These are phyloP conservation scores for Otus scops DNA, from an alignment of 2,797 vertebrate genomes.

Conservation along the genomic window DNA sequence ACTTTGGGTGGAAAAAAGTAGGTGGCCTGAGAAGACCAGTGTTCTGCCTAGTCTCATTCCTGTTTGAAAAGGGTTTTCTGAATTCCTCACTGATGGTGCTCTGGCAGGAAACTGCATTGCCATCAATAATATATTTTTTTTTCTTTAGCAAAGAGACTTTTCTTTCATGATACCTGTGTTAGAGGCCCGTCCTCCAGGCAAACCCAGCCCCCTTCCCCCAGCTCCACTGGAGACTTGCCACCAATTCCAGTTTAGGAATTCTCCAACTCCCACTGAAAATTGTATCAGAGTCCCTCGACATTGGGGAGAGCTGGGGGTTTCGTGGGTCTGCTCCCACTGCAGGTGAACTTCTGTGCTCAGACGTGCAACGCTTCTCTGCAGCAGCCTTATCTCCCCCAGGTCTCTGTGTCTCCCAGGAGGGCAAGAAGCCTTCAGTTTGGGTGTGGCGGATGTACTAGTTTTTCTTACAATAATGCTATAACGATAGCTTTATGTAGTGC, in stretches of 20 bases:
- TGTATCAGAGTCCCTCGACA: rapidly evolving
- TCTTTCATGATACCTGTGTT: rapidly evolving
- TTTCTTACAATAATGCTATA: neutral
- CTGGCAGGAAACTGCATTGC: neutral
- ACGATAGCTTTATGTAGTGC: neutral
- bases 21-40: neutral
- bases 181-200: neutral
- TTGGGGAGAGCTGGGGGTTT: neutral
- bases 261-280: neutral
- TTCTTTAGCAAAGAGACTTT: neutral
- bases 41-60: neutral
- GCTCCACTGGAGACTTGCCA: neutral
- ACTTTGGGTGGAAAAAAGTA: neutral
- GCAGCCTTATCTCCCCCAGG: neutral
- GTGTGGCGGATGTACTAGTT: neutral
- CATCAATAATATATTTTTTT: neutral
- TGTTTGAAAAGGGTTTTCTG: neutral
- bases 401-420: neutral
- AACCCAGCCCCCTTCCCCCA: neutral
- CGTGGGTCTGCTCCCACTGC: neutral
- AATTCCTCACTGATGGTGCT: neutral
- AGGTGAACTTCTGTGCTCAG: neutral
- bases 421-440: neutral
- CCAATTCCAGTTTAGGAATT: rapidly evolving
- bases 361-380: rapidly evolving